Evolutionary conservation across 2,797 vertebrate species (phyloP).

Genomic region (Eupleurogrammus muticus): DNA sequence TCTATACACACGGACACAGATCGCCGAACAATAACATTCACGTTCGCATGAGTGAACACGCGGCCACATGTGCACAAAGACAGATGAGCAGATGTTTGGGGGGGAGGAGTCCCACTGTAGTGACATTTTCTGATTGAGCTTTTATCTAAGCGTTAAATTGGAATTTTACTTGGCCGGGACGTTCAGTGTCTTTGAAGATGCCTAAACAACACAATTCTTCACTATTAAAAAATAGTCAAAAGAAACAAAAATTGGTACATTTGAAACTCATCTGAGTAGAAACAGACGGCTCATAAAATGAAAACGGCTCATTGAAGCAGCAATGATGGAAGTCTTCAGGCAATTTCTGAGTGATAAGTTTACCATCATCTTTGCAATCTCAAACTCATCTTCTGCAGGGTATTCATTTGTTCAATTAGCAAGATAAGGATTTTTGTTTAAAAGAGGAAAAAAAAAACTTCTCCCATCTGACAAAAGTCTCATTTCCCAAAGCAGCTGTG

Average conservation of each 20-base stretch:
- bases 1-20: constrained; percentile 9
- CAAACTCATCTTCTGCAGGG: background rate
- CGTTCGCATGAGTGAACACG: background rate
- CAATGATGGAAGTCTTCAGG: background rate
- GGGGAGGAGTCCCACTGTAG: background rate
- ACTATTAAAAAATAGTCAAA: background rate
- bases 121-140: constrained; percentile 11
- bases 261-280: background rate
- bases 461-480: background rate
- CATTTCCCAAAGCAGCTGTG: background rate
- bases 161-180: constrained; percentile 22
- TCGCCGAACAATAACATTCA: constrained; percentile 3
- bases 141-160: constrained; percentile 32
- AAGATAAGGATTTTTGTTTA: background rate
- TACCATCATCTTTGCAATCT: no score
- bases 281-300: constrained; percentile 4
- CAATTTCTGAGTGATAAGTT: background rate
- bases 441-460: background rate
- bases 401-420: background rate
- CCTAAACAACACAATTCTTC: background rate
- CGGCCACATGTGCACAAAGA: constrained; percentile 6
- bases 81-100: constrained; percentile 30
- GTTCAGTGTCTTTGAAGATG: background rate
- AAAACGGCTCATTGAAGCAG: background rate
- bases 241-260: no score